These are phyloP conservation scores for Stigmatopora nigra DNA, from an alignment of 2,113 vertebrate species.

Conservation along the genomic window DNA sequence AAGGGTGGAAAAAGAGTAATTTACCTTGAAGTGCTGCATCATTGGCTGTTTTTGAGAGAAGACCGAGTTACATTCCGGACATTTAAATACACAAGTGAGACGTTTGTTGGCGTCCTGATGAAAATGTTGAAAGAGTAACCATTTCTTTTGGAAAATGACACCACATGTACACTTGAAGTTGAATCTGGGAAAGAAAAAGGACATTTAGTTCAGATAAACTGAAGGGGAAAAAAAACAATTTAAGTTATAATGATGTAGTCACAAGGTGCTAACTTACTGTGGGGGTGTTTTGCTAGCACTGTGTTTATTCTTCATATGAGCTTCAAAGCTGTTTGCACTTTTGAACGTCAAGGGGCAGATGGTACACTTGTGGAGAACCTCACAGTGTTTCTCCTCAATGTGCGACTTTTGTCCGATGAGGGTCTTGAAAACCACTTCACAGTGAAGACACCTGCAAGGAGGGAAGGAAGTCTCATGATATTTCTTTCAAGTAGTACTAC, in stretches of 20 bases:
- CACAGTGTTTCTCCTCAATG: conserved; percentile 88
- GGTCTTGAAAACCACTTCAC: conserved; percentile 84
- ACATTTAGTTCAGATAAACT: not conserved
- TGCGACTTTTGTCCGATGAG: conserved; percentile 82
- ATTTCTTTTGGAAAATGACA: conserved; percentile 89
- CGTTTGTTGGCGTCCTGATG: conserved; percentile 79
- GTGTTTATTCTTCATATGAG: conserved; percentile 82
- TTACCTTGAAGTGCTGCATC: conserved; percentile 92
- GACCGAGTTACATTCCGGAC: conserved; percentile 85
- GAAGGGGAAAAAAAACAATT: not conserved
- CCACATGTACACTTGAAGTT: conserved; percentile 95
- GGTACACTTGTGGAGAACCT: conserved; percentile 90
- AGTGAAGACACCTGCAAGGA: conserved; percentile 84
- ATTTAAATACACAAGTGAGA: conserved; percentile 86
- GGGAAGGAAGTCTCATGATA: not conserved
- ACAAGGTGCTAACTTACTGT: conserved; percentile 73
- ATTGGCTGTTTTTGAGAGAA: conserved; percentile 87
- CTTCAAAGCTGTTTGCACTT: conserved; percentile 74
- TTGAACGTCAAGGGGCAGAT: conserved; percentile 92
- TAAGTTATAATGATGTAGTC: conserved; percentile 1
- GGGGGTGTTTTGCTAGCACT: conserved; percentile 62
- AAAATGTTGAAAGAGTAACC: conserved; percentile 86
- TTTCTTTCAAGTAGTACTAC: not conserved
- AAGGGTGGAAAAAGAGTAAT: not conserved
- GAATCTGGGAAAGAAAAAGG: conserved; percentile 70